These are phyloP conservation scores for Rhamphomyia laevipes DNA, from an alignment of 2,888 invertebrate genomes.

Conservation along the genomic window DNA sequence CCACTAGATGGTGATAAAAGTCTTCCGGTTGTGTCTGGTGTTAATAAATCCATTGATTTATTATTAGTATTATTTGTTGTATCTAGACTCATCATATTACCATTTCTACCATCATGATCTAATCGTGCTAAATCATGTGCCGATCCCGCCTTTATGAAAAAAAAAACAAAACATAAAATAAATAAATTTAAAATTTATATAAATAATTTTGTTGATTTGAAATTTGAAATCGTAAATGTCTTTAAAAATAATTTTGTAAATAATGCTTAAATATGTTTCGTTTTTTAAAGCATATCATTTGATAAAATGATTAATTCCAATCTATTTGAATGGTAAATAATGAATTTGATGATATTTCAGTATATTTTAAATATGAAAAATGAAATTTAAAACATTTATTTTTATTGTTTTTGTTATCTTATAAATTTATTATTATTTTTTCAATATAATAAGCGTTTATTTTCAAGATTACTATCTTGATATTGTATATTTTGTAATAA, in stretches of 20 bases:
- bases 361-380: too few species aligned
- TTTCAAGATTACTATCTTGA: too few species aligned
- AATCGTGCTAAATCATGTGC: conserved; percentile 31
- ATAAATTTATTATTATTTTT: too few species aligned
- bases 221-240: too few species aligned
- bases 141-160: conserved; percentile 31
- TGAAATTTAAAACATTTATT: too few species aligned
- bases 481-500: too few species aligned
- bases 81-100: conserved; percentile 13
- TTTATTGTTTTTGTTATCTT: too few species aligned
- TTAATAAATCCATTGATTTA: conserved; percentile 22
- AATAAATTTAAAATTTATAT: background rate
- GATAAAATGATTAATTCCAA: background rate
- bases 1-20: conserved; percentile 8
- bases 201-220: too few species aligned
- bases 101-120: conserved; percentile 19
- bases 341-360: too few species aligned
- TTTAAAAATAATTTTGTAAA: too few species aligned
- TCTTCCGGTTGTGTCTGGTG: conserved; percentile 18
- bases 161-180: background rate
- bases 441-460: too few species aligned
- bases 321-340: background rate
- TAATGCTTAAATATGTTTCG: too few species aligned
- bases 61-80: conserved; percentile 12
- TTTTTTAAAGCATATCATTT: background rate